A percentile compares a stretch with the other conserved stretches of the same genome.
Evolutionary conservation across 2,113 vertebrate species (phyloP).

Genomic region (Dipodomys ordii): DNA sequence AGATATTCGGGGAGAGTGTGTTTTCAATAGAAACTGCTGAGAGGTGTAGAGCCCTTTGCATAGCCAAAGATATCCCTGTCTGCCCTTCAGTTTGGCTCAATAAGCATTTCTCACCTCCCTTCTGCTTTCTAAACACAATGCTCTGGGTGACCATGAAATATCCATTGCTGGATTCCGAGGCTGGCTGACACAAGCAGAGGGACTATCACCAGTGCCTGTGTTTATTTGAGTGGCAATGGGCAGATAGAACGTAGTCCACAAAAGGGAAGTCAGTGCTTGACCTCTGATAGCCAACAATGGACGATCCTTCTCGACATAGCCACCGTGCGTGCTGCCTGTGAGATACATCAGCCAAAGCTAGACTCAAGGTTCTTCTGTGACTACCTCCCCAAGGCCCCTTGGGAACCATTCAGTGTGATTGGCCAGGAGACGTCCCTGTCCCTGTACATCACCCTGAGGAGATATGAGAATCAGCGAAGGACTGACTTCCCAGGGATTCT

Average conservation of each 20-base stretch:
- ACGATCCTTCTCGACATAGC: neutral
- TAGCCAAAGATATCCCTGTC: neutral
- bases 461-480: neutral
- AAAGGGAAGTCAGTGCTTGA: neutral
- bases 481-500: neutral
- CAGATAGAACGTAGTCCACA: neutral
- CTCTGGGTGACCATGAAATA: neutral
- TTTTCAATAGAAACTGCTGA: neutral
- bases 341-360: neutral
- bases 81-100: neutral
- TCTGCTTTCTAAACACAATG: neutral
- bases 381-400: neutral
- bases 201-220: neutral
- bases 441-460: neutral
- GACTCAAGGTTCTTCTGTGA: no score
- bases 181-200: neutral
- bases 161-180: neutral
- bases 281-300: neutral
- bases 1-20: neutral
- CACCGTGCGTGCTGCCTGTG: no score
- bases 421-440: neutral
- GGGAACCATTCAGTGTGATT: neutral
- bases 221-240: neutral
- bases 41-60: neutral
- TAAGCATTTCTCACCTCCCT: neutral